A percentile compares a stretch with the other conserved stretches of the same genome.
Evolutionary conservation across 2,888 invertebrate species (phyloP).

Genomic region (Limenitis camilla): DNA sequence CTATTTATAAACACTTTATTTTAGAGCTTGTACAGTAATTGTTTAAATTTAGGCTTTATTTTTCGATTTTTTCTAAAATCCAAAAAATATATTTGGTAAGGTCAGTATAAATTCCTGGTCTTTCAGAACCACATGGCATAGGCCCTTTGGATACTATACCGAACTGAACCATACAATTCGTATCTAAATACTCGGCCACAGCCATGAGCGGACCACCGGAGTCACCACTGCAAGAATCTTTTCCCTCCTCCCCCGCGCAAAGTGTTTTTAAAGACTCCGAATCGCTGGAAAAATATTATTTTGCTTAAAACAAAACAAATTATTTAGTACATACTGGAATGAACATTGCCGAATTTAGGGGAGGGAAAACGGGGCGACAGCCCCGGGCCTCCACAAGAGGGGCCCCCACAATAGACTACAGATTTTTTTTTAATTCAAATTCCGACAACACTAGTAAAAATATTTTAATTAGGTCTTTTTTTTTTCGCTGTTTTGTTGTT

Average conservation of each 20-base stretch:
- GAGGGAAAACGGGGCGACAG: no score
- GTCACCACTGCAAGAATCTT: conserved; percentile 79
- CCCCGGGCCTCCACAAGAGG: no score
- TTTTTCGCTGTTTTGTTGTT: no score
- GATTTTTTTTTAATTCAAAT: no score
- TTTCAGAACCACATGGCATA: conserved; percentile 36
- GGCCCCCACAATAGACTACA: no score
- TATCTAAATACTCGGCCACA: conserved; percentile 14
- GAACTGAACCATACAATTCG: conserved; percentile 30
- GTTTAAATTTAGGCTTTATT: no score
- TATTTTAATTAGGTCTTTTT: no score
- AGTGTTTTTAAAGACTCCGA: conserved; percentile 27
- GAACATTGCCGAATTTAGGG: no score
- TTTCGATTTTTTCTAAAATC: conserved; percentile 41
- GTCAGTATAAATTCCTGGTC: conserved; percentile 58
- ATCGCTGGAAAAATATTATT: background rate
- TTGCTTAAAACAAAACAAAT: background rate
- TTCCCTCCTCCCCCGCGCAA: conserved; percentile 52
- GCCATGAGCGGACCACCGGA: conserved; percentile 78
- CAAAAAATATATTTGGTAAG: conserved; percentile 51
- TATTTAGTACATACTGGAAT: background rate
- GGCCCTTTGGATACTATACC: conserved; percentile 36
- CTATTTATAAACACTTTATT: no score
- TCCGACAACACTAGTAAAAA: no score
- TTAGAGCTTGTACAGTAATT: no score